These are phyloP conservation scores for Andrena haemorrhoa DNA, from an alignment of 2,888 invertebrate species.

Conservation along the genomic window DNA sequence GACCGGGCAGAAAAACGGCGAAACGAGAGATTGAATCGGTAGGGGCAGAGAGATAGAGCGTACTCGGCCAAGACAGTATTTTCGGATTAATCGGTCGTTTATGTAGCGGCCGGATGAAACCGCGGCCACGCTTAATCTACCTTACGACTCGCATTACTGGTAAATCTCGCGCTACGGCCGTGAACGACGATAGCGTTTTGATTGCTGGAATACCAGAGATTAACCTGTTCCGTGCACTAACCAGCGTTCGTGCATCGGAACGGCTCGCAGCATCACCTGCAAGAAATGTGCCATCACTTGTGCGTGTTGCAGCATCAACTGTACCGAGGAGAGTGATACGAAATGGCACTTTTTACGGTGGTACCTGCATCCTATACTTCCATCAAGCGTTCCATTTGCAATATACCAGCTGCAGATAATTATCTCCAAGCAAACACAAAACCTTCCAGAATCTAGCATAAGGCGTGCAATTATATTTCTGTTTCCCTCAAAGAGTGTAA, in stretches of 20 bases:
- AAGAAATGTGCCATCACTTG: background rate
- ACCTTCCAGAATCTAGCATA: no score
- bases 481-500: no score
- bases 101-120: conserved; percentile 72
- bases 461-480: no score
- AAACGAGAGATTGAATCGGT: conserved; percentile 17
- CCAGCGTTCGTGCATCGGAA: conserved; percentile 23
- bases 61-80: conserved; percentile 75
- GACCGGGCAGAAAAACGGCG: background rate
- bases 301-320: conserved; percentile 2
- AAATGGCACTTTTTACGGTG: background rate
- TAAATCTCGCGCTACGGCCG: conserved; percentile 78
- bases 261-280: background rate
- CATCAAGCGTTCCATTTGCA: background rate
- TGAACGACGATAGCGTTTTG: conserved; percentile 75
- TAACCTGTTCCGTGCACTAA: conserved; percentile 76
- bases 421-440: background rate
- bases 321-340: background rate
- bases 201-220: conserved; percentile 77
- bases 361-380: background rate
- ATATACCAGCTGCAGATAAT: background rate
- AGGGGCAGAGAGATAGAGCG: conserved; percentile 12
- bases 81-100: conserved; percentile 81
- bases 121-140: conserved; percentile 68
- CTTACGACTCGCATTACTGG: conserved; percentile 79